A percentile compares a stretch with the other conserved stretches of the same genome.
Conservation (phyloP, 2,113 vertebrate genomes). For the Aleadryas rufinucha region DNA sequence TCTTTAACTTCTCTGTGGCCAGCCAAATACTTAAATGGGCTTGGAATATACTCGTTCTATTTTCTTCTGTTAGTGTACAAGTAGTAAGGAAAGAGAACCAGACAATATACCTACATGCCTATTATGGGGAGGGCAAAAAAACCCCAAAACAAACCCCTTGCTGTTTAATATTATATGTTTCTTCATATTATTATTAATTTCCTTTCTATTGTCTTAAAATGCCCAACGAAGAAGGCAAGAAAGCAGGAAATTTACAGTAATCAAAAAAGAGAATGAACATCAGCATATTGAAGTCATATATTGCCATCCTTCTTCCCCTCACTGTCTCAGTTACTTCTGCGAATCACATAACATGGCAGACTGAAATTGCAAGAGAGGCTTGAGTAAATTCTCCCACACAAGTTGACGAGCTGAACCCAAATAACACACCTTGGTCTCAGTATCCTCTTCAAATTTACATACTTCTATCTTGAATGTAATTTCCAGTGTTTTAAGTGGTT, state of each 20-base stretch:
- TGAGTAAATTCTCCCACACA: neutral
- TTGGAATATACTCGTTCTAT: neutral
- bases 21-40: neutral
- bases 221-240: neutral
- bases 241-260: neutral
- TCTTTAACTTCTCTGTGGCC: neutral
- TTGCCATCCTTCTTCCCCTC: neutral
- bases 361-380: neutral
- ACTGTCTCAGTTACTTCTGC: neutral
- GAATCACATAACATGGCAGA: neutral
- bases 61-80: neutral
- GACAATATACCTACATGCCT: neutral
- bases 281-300: neutral
- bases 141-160: fast-evolving
- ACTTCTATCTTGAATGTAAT: neutral
- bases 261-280: neutral
- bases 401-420: neutral
- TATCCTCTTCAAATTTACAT: neutral
- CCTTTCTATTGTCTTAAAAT: neutral
- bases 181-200: neutral
- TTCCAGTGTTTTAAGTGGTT: neutral
- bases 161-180: neutral
- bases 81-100: neutral
- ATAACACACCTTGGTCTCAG: neutral
- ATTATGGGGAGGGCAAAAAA: neutral